Conservation (phyloP, 2,888 invertebrate species). For the Lamproptera curius region DNA sequence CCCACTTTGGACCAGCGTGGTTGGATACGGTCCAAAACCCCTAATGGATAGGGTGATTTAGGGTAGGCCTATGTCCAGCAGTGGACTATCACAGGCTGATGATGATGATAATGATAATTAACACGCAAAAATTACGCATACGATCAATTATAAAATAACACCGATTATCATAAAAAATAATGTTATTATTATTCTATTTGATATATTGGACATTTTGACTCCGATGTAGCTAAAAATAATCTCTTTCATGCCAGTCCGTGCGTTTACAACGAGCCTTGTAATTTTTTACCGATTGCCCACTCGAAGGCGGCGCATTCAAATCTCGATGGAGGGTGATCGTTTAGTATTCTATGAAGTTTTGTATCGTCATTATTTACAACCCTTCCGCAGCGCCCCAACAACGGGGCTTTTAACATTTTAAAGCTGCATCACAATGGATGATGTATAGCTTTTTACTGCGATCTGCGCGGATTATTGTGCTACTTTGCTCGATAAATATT, state of each 20-base stretch:
- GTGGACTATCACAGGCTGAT: too few relatives aligned
- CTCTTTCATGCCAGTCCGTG: background rate
- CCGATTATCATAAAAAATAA: too few relatives aligned
- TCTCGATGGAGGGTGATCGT: constrained; percentile 46
- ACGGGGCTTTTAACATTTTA: constrained; percentile 76
- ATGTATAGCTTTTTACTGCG: constrained; percentile 56
- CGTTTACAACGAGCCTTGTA: constrained; percentile 7
- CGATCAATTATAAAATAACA: too few relatives aligned
- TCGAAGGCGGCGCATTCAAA: constrained; percentile 21
- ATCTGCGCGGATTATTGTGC: constrained; percentile 50
- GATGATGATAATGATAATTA: too few relatives aligned
- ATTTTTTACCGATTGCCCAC: constrained; percentile 16
- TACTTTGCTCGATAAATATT: constrained; percentile 65
- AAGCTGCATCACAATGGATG: constrained; percentile 66
- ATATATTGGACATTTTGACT: background rate
- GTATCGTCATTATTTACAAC: constrained; percentile 76
- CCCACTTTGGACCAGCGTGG: too few relatives aligned
- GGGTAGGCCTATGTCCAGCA: too few relatives aligned
- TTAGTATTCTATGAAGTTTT: constrained; percentile 68
- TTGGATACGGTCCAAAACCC: too few relatives aligned
- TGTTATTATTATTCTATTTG: too few relatives aligned
- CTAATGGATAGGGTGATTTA: too few relatives aligned
- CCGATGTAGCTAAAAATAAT: background rate
- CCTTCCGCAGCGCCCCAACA: constrained; percentile 68
- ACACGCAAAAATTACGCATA: too few relatives aligned